Evolutionary conservation across 2,113 vertebrate genomes (phyloP).

Genomic region (Eurypyga helias): DNA sequence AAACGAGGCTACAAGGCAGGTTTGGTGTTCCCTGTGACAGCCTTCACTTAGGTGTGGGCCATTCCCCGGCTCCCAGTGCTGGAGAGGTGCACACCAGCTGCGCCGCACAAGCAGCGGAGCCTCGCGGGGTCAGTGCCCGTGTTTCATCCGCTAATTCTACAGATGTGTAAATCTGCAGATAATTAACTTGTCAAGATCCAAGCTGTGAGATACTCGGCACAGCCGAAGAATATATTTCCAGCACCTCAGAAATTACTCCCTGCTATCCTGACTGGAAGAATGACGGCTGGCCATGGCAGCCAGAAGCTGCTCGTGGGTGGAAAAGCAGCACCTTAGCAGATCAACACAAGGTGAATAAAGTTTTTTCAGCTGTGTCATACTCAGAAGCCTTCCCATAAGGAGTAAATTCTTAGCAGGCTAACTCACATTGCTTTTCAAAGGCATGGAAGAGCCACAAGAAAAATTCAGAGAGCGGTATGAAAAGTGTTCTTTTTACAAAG

Average conservation of each 20-base stretch:
- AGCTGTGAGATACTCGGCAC: background rate
- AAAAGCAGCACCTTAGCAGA: background rate
- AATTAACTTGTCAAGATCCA: background rate
- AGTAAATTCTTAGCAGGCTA: background rate
- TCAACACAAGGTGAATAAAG: background rate
- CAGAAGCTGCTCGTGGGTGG: background rate
- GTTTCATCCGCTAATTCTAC: background rate
- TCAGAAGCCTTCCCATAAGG: background rate
- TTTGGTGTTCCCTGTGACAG: background rate
- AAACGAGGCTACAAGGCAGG: background rate
- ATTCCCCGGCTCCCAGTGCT: accelerated
- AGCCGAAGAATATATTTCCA: background rate
- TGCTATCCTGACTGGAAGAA: background rate
- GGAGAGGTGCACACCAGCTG: accelerated
- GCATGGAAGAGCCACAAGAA: background rate
- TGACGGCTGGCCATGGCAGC: background rate
- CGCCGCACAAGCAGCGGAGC: too few species aligned
- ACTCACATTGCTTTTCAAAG: background rate
- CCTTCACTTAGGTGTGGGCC: accelerated
- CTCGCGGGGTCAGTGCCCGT: accelerated
- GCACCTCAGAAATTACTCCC: background rate
- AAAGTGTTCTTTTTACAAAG: background rate
- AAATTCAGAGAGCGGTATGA: background rate
- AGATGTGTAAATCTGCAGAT: background rate
- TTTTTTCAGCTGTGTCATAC: background rate